These are phyloP conservation scores for Aix galericulata DNA, from an alignment of 2,113 vertebrate genomes.

Conservation along the genomic window DNA sequence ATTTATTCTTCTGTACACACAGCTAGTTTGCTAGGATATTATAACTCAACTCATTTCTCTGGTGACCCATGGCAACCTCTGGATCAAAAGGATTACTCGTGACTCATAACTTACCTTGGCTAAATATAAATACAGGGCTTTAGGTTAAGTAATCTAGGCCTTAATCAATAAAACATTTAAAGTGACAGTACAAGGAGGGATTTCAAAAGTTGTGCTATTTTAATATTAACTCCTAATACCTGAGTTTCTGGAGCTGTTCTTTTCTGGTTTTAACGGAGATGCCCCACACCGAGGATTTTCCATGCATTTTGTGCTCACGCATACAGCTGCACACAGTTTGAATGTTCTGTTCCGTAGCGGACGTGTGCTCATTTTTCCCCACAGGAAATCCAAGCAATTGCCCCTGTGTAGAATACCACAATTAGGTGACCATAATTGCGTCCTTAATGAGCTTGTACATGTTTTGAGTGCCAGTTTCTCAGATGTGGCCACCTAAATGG, in stretches of 20 bases:
- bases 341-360: not conserved
- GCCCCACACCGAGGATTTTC: slow-evolving; percentile 24
- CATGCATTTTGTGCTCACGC: not conserved
- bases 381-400: slow-evolving; percentile 67
- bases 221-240: slow-evolving; percentile 34
- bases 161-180: slow-evolving; percentile 75
- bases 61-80: slow-evolving; percentile 68
- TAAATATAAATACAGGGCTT: slow-evolving; percentile 73
- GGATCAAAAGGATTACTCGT: slow-evolving; percentile 73
- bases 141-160: slow-evolving; percentile 72
- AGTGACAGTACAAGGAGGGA: slow-evolving; percentile 63
- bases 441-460: slow-evolving; percentile 36
- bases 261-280: slow-evolving; percentile 14
- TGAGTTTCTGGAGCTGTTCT: slow-evolving; percentile 21
- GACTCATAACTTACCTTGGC: slow-evolving; percentile 74
- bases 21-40: slow-evolving; percentile 66
- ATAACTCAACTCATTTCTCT: slow-evolving; percentile 72
- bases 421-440: slow-evolving; percentile 59
- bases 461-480: slow-evolving; percentile 17
- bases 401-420: slow-evolving; percentile 38
- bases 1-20: slow-evolving; percentile 67
- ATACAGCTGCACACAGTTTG: slow-evolving; percentile 8
- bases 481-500: slow-evolving; percentile 57
- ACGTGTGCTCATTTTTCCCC: slow-evolving; percentile 12
- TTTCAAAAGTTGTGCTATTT: slow-evolving; percentile 39